Conservation (phyloP, 2,113 vertebrate species). For the Thunnus maccoyii region DNA sequence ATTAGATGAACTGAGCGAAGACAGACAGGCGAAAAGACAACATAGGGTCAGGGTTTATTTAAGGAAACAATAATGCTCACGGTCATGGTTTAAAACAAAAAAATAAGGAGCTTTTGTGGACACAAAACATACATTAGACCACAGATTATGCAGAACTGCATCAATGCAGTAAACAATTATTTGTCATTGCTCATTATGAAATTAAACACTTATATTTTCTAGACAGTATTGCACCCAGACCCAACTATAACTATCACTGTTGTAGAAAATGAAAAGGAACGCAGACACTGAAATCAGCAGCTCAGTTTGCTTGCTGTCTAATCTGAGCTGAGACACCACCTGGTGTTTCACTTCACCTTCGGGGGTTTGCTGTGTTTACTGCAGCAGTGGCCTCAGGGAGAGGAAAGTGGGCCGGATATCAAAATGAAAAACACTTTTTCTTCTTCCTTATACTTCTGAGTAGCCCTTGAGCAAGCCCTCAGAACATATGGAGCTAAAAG, state of each 20-base stretch:
- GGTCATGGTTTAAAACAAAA: background rate
- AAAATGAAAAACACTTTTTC: background rate
- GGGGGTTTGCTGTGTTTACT: constrained; percentile 55
- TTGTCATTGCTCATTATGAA: background rate
- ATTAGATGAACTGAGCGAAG: constrained; percentile 44
- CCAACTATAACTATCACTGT: background rate
- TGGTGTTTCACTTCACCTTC: constrained; percentile 49
- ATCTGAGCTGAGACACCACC: constrained; percentile 56
- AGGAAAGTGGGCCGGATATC: constrained; percentile 10
- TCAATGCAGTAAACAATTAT: background rate
- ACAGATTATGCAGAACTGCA: background rate
- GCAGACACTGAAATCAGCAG: constrained; percentile 27
- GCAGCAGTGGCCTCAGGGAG: constrained; percentile 28
- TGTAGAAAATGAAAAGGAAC: constrained; percentile 6
- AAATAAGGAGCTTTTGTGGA: background rate
- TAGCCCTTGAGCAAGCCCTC: constrained; percentile 31
- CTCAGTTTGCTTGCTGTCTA: constrained; percentile 19
- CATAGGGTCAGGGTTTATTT: constrained; percentile 1
- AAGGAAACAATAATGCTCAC: background rate
- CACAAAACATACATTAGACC: background rate
- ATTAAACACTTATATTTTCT: background rate
- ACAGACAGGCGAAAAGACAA: constrained; percentile 8
- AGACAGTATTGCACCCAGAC: background rate
- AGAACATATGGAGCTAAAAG: background rate
- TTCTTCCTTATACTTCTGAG: background rate